Evolutionary conservation across 2,113 vertebrate genomes (phyloP).

Genomic region (Capreolus pygargus): DNA sequence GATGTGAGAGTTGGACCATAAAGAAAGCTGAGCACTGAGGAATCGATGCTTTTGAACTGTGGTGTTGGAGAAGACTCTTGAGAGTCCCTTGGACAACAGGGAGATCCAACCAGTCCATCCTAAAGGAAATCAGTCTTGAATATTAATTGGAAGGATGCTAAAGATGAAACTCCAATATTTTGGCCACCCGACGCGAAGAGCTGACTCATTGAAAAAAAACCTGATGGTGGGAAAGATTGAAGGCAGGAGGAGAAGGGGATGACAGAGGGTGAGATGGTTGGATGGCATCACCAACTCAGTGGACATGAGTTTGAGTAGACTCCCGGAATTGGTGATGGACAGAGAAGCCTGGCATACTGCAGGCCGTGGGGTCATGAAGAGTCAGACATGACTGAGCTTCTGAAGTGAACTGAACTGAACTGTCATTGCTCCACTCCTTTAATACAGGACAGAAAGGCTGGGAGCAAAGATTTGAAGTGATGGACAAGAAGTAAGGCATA

Average conservation of each 20-base stretch:
- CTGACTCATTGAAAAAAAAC: background rate
- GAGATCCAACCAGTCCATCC: background rate
- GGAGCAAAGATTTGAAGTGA: background rate
- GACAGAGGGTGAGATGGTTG: background rate
- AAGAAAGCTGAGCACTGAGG: background rate
- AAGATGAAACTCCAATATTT: background rate
- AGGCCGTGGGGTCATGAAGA: background rate
- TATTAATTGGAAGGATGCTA: background rate
- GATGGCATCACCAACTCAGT: background rate
- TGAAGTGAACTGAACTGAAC: background rate
- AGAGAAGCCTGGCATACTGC: fast-evolving
- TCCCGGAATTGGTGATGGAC: background rate
- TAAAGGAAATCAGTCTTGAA: background rate
- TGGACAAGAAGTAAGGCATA: background rate
- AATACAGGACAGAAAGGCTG: background rate
- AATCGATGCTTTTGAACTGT: background rate
- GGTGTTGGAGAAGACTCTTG: background rate
- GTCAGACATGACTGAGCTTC: background rate
- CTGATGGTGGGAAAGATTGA: background rate
- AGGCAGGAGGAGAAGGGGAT: background rate
- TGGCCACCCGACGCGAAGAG: background rate
- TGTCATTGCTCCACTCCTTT: background rate
- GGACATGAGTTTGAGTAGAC: background rate
- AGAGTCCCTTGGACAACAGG: background rate
- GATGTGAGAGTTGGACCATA: background rate